phyloP scores from a whole-genome alignment of 2,888 invertebrate species.

The Sarcophaga variegata region DNA sequence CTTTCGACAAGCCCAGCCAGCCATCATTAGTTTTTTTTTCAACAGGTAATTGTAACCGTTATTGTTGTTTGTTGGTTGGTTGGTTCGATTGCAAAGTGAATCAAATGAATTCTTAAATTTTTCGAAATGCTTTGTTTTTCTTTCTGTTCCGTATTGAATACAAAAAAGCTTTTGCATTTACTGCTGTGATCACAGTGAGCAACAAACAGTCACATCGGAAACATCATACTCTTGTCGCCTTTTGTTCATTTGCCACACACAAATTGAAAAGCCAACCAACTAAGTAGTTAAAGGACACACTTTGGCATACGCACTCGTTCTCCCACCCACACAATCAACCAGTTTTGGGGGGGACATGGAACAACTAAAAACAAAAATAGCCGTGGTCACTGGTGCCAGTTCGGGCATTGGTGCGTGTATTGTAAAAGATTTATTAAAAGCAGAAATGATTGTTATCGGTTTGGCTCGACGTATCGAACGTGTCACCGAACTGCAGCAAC shows the following conservation, averaged over 20 bases:
- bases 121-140: not conserved
- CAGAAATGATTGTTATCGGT: conserved; percentile 83
- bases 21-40: conserved; percentile 37
- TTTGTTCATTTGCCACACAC: not conserved
- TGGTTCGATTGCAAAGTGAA: not conserved
- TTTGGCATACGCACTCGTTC: not conserved
- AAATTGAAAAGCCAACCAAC: conserved; percentile 34
- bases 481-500: conserved; percentile 69
- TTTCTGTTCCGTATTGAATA: conserved; percentile 9
- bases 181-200: conserved; percentile 41
- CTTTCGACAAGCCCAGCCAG: not conserved
- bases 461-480: conserved; percentile 82
- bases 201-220: conserved; percentile 38
- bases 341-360: conserved; percentile 76
- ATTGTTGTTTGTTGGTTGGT: conserved; percentile 8
- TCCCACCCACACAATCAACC: not conserved
- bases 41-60: conserved; percentile 4
- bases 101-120: conserved; percentile 16
- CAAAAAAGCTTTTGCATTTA: conserved; percentile 37
- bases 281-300: conserved; percentile 3
- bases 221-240: conserved; percentile 35
- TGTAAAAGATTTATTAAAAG: conserved; percentile 80
- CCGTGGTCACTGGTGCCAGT: conserved; percentile 85
- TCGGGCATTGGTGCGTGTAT: conserved; percentile 84
- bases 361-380: conserved; percentile 83